Conservation (phyloP, 2,113 vertebrate species). For the Pseudorectes ferrugineus region DNA sequence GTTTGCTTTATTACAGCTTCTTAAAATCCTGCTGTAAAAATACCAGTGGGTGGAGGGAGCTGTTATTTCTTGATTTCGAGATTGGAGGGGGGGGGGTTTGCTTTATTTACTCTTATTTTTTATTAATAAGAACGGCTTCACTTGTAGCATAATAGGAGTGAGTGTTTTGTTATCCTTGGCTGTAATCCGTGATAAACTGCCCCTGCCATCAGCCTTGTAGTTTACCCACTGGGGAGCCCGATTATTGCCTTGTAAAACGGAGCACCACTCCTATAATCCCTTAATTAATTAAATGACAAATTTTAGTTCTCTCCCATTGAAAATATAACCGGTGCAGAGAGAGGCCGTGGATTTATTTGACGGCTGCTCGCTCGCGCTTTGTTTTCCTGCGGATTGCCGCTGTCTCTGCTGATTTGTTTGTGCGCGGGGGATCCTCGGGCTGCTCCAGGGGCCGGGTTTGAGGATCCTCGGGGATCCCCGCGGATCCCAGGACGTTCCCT, state of each 20-base stretch:
- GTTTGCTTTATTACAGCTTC: conserved; percentile 58
- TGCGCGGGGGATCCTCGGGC: not conserved
- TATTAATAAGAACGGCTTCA: conserved; percentile 74
- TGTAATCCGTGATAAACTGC: conserved; percentile 73
- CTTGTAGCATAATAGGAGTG: conserved; percentile 55
- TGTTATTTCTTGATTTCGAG: conserved; percentile 40
- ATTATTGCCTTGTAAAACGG: conserved; percentile 81
- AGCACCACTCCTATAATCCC: conserved; percentile 79
- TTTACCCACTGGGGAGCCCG: conserved; percentile 76
- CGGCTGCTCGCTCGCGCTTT: not conserved
- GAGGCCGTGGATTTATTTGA: conserved; percentile 64
- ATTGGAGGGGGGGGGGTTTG: not conserved
- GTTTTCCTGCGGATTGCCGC: not conserved
- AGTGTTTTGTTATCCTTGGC: conserved; percentile 74
- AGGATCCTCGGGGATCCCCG: not conserved
- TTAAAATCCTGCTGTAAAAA: conserved; percentile 56
- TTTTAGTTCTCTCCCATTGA: conserved; percentile 74
- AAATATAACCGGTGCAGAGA: conserved; percentile 66
- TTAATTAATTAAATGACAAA: conserved; percentile 82
- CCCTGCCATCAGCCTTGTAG: conserved; percentile 69
- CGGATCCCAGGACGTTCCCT: not conserved
- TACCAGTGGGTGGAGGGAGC: conserved; percentile 9
- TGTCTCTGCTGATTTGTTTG: not conserved
- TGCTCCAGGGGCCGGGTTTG: rapidly evolving
- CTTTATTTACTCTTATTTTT: conserved; percentile 74